Base-by-base conservation (phyloP, 2,888 invertebrate species). In the Heteropelma amictum region DNA sequence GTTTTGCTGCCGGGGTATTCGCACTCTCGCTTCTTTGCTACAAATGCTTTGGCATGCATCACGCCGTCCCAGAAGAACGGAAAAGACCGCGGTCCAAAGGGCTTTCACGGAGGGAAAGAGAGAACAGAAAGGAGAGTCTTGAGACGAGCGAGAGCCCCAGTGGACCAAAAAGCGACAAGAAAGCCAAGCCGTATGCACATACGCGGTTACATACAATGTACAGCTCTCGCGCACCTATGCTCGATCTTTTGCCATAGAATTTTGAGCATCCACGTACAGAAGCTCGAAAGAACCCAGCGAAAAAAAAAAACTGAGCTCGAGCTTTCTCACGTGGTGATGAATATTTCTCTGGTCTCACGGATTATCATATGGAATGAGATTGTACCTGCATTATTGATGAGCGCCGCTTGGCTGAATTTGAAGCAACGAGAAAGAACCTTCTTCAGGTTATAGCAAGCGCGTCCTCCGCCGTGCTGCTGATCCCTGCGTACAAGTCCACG, bases 301-400 rank as follows among this genome's bases (percentile, higher is more conserved):
- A 76, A 69, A 79, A 72, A 19, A 72, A 45, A 26, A n/a, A n/a
- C n/a, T 65, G 76, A 79, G 74, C 56, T 38, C 49, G 17, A 79
- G 67, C 81, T 82, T 80, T 79, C 53, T 79, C 79, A 80, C 80
- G 78, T 74, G 72, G 79, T 84, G 85, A 86, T 86, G 85, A 87
- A 87, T 86, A 87, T 87, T 87, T 86, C 84, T 85, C 79, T 78
- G 77, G 76, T 79, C 81, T 79, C 82, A 72, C 79, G 84, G 81
- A 87, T 87, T 87, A 87, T 87, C 86, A 85, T 85, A 85, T 82
- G 77, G 78, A 83, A 86, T 84, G 86, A 87, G 87, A 87, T 87
- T 87, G 85, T 84, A 76, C 71, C 60, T 87, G 86, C 81, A 87
- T 86, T 82, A 84, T 87, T 87, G 84, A 87, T 83, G 79, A 69